Evolutionary conservation across 2,113 vertebrate species (phyloP), one percentile per base, ranked within the genome.

Genomic region (Cathartes aura): DNA sequence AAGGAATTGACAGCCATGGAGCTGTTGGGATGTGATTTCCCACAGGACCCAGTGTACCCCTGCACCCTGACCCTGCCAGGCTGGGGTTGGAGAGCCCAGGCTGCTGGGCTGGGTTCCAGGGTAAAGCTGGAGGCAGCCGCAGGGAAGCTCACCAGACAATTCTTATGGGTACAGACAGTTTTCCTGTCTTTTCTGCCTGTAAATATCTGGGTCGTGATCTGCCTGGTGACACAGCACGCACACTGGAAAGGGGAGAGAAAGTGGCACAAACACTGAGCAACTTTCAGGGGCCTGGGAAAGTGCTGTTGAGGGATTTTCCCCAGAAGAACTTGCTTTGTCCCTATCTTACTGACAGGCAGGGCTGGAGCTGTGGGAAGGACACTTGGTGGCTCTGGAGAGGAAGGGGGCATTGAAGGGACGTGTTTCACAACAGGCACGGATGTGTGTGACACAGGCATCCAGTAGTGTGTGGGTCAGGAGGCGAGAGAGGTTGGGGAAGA

Each of bases 391-490:
- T 60, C 9, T 66, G 43, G 30, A 52, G 15, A 60, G 7, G 22
- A 84, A 76, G 6, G 4, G 22, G 4, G 2, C 3, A 5, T 32
- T 66, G 17, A 68, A 71, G 2, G 21, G 16, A 18, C 20, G 7
- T 11, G 2, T 52, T 81, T 76, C 29, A 59, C 9, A 68, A 27
- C 6, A 50, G 4, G 2, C 3, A 45, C 0, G 2, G 30, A 13
- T 1, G 1, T 32, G 6, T 74, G 30, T 15, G 21, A 40, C 19
- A 15, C 32, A 24, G 52, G 15, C 4, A 40, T 1, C 12, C 19
- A 12, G 27, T 5, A 40, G 5, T 22, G 11, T 34, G 23, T 34
- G 30, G 16, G 4, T 1, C 14, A 47, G 16, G 11, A 67, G 8
- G 19, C 2, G 1, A 52, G 12, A 70, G 9, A 74, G 8, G 2